Percentiles rank a stretch among this genome's conserved stretches.
Conservation (phyloP, 2,888 invertebrate species). For the Epirrita christyi region DNA sequence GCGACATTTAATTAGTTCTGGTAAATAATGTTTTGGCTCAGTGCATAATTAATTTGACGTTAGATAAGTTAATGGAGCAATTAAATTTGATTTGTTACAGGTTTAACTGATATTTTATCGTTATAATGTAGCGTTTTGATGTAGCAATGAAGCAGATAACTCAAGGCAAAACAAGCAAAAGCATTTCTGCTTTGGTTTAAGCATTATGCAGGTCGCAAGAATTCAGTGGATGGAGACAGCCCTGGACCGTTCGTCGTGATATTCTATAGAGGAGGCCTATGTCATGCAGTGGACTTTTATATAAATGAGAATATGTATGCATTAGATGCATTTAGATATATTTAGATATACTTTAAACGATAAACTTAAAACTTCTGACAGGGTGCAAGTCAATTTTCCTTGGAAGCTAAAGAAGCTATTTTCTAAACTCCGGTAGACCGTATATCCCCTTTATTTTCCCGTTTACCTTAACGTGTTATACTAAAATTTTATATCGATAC, state of each 20-base stretch:
- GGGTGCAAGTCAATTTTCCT: neutral
- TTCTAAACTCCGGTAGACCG: slow-evolving; percentile 16
- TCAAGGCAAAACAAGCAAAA: too few species aligned
- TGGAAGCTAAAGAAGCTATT: slow-evolving; percentile 14
- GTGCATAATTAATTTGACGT: slow-evolving; percentile 26
- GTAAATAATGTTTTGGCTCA: slow-evolving; percentile 22
- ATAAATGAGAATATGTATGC: too few species aligned
- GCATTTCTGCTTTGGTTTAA: too few species aligned
- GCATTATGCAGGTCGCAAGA: too few species aligned
- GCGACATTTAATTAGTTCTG: slow-evolving; percentile 25
- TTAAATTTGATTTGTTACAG: slow-evolving; percentile 17
- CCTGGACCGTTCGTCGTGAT: too few species aligned
- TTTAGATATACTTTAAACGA: neutral
- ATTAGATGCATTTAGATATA: too few species aligned
- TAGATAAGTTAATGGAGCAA: slow-evolving; percentile 27
- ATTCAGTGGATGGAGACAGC: too few species aligned
- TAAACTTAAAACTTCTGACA: neutral
- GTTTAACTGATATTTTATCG: slow-evolving; percentile 22
- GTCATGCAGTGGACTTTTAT: too few species aligned
- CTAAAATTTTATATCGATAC: slow-evolving; percentile 41
- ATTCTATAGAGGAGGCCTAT: too few species aligned
- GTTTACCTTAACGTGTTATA: slow-evolving; percentile 39
- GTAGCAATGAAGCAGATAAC: too few species aligned
- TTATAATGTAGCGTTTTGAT: neutral
- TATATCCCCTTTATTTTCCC: slow-evolving; percentile 35